These are phyloP conservation scores for Cebus imitator DNA, from an alignment of 2,113 vertebrate species.

Conservation along the genomic window DNA sequence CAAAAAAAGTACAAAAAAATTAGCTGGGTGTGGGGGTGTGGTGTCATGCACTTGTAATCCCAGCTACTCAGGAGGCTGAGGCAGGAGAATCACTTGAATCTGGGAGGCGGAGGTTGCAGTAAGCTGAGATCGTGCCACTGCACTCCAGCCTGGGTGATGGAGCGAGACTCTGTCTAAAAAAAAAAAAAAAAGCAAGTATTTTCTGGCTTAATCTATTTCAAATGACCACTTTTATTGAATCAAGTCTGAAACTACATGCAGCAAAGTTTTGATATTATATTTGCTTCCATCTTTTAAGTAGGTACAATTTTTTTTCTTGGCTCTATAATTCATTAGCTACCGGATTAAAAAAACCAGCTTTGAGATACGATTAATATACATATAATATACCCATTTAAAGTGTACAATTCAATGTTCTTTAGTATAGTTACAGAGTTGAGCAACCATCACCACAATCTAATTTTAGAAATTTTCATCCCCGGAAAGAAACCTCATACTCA, in stretches of 20 bases:
- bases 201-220: slow-evolving; percentile 56
- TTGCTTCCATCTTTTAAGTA: slow-evolving; percentile 33
- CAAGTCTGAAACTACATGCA: background rate
- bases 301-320: background rate
- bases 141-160: no score
- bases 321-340: background rate
- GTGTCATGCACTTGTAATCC: no score
- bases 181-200: slow-evolving; percentile 16
- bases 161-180: no score
- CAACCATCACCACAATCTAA: slow-evolving; percentile 2
- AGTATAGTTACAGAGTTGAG: background rate
- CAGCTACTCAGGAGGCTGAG: no score
- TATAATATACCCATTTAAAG: background rate
- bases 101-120: no score
- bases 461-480: background rate
- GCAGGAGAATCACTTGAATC: no score
- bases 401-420: background rate
- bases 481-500: background rate
- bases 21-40: no score
- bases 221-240: slow-evolving; percentile 12
- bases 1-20: no score
- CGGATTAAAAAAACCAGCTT: background rate
- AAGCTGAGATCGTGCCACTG: no score
- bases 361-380: slow-evolving; percentile 4
- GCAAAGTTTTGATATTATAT: background rate